Evolutionary conservation across 2,888 invertebrate genomes (phyloP).

Genomic region (Melieria picta): DNA sequence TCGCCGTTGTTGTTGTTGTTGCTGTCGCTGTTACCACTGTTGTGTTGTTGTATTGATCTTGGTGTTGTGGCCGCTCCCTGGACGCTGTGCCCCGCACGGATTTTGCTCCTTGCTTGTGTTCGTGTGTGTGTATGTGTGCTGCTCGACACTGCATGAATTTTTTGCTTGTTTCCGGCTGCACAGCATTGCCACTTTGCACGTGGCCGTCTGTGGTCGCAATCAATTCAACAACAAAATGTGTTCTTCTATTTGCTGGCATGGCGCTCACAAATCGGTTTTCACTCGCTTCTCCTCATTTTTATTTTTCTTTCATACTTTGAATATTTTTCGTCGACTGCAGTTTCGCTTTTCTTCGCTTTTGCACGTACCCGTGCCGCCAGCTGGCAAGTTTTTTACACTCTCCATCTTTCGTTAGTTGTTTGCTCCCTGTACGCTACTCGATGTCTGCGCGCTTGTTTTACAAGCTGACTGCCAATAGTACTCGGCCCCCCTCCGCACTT

Average conservation of each 20-base stretch:
- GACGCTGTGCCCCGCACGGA: not conserved
- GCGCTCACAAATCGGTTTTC: conserved; percentile 21
- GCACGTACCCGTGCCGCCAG: not conserved
- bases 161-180: too few species aligned
- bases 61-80: too few species aligned
- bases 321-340: not conserved
- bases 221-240: conserved; percentile 27
- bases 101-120: not conserved
- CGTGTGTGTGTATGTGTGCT: not conserved
- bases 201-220: conserved; percentile 13
- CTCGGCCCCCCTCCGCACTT: not conserved
- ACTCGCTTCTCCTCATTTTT: conserved; percentile 12
- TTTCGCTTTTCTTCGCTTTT: conserved; percentile 8
- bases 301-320: not conserved
- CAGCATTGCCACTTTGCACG: too few species aligned
- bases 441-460: conserved; percentile 22
- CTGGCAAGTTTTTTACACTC: not conserved
- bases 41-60: too few species aligned
- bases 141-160: too few species aligned
- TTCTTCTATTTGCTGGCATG: conserved; percentile 19
- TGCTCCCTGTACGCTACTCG: not conserved
- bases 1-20: too few species aligned
- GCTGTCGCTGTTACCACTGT: too few species aligned
- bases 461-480: conserved; percentile 24
- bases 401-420: not conserved